These are phyloP conservation scores for Peucedramus taeniatus DNA, from an alignment of 2,113 vertebrate genomes.

Conservation along the genomic window DNA sequence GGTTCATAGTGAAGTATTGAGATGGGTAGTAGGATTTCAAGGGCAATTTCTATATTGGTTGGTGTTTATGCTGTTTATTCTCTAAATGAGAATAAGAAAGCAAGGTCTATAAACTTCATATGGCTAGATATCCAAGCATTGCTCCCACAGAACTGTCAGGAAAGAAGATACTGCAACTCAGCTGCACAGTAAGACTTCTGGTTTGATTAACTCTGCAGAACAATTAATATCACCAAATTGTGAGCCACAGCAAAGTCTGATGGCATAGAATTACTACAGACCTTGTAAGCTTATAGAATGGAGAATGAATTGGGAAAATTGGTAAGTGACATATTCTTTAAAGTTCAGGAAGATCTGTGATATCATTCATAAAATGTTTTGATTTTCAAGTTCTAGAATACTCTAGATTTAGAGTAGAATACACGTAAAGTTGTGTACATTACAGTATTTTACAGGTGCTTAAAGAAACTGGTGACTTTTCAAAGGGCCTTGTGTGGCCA, in stretches of 20 bases:
- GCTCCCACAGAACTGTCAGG: background rate
- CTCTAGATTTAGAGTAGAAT: background rate
- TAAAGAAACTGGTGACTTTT: background rate
- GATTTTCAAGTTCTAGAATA: background rate
- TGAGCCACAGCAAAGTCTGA: background rate
- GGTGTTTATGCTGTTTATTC: background rate
- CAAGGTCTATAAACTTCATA: background rate
- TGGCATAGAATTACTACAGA: background rate
- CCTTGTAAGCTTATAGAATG: background rate
- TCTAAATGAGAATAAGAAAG: background rate
- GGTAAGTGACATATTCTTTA: background rate
- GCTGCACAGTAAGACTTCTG: background rate
- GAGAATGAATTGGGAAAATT: background rate
- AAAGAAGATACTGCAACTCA: background rate
- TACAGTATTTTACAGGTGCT: background rate
- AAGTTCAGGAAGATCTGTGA: background rate
- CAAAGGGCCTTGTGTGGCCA: background rate
- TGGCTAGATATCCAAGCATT: background rate
- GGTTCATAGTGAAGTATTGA: background rate
- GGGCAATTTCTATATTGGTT: background rate
- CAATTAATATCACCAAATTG: background rate
- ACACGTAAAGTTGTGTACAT: accelerated
- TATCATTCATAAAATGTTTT: background rate
- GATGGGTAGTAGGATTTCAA: background rate
- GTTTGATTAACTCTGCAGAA: background rate